A percentile compares a stretch with the other conserved stretches of the same genome.
Evolutionary conservation across 2,888 invertebrate genomes (phyloP).

Genomic region (Notocelia uddmanniana): DNA sequence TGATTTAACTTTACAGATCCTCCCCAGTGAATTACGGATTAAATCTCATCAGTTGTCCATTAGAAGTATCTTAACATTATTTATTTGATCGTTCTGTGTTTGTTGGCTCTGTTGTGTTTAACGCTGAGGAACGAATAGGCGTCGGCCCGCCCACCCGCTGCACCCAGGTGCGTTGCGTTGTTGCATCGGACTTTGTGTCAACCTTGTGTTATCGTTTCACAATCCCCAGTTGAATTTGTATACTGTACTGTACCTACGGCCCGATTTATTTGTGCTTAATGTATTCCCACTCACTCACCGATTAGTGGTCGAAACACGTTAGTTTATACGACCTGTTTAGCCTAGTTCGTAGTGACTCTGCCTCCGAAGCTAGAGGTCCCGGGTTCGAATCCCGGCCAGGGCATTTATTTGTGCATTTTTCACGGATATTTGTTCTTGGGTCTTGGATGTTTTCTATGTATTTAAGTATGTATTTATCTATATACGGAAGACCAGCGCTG

Average conservation of each 20-base stretch:
- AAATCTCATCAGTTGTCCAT: slow-evolving; percentile 28
- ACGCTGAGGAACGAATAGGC: slow-evolving; percentile 64
- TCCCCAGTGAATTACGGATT: slow-evolving; percentile 12
- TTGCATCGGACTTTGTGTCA: slow-evolving; percentile 56
- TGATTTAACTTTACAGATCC: slow-evolving; percentile 4
- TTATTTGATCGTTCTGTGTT: slow-evolving; percentile 62
- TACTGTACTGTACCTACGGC: slow-evolving; percentile 43
- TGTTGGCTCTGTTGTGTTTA: slow-evolving; percentile 59
- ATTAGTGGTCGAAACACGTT: slow-evolving; percentile 29
- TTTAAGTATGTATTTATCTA: no score
- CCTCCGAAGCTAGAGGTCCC: no score
- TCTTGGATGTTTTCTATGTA: no score
- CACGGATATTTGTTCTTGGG: no score
- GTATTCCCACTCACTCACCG: slow-evolving; percentile 24
- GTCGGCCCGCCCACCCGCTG: slow-evolving; percentile 73
- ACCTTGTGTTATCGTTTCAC: slow-evolving; percentile 65
- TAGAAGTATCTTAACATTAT: slow-evolving; percentile 18
- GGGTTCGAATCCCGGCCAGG: no score
- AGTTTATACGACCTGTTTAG: no score
- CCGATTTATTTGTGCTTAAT: slow-evolving; percentile 38
- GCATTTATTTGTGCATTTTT: no score
- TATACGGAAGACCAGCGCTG: no score
- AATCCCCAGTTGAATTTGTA: slow-evolving; percentile 59
- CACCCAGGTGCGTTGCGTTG: slow-evolving; percentile 76
- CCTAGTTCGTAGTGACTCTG: no score